phyloP scores from a whole-genome alignment of 2,797 vertebrate species.

The Otus scops region DNA sequence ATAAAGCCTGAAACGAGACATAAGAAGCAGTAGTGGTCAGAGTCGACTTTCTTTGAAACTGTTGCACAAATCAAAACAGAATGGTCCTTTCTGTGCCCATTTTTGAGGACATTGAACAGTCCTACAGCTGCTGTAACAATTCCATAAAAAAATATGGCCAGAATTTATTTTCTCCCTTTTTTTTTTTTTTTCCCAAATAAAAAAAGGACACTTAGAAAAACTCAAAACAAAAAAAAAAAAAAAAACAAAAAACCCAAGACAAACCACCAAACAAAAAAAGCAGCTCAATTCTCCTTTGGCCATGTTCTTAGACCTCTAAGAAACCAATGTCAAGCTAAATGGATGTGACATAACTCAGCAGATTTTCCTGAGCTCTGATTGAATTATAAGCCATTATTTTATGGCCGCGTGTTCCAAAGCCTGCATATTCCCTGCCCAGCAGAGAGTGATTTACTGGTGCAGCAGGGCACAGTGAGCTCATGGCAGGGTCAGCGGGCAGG shows the following conservation, averaged over 20 bases:
- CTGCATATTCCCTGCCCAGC: neutral
- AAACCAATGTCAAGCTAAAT: constrained; percentile 9
- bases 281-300: constrained; percentile 15
- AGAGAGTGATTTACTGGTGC: neutral
- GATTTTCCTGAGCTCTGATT: constrained; percentile 49
- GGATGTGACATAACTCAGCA: constrained; percentile 1
- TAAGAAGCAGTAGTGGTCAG: neutral
- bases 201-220: fast-evolving
- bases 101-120: constrained; percentile 11
- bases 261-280: neutral
- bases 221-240: neutral
- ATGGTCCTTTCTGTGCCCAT: neutral
- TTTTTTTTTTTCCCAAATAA: neutral
- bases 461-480: neutral
- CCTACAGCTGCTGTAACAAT: constrained; percentile 1
- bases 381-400: constrained; percentile 56
- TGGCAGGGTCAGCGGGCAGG: neutral
- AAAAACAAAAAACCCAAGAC: neutral
- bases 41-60: neutral
- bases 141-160: constrained; percentile 28
- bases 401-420: neutral
- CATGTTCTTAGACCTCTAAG: constrained; percentile 35
- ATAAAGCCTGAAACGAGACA: neutral
- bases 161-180: neutral
- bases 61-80: neutral